These are phyloP conservation scores for Pseudochirops corinnae DNA, from an alignment of 2,797 vertebrate genomes.

Conservation along the genomic window DNA sequence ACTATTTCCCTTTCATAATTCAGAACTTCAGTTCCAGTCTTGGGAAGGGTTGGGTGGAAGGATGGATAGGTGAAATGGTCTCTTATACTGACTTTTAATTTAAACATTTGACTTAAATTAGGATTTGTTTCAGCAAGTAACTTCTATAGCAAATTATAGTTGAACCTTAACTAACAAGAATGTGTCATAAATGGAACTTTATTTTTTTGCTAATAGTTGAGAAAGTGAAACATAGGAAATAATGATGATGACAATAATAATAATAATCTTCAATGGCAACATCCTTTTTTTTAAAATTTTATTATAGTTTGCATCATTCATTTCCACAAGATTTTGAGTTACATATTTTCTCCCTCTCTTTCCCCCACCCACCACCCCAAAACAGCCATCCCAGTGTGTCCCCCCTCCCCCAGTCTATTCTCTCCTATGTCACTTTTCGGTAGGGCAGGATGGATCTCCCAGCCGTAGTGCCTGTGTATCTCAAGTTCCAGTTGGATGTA, in stretches of 20 bases:
- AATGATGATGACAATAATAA: background rate
- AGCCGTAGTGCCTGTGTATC: too few relatives aligned
- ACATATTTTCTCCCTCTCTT: too few relatives aligned
- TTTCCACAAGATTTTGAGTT: too few relatives aligned
- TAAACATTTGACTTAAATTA: background rate
- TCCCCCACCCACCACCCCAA: too few relatives aligned
- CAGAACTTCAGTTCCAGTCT: background rate
- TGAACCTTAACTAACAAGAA: background rate
- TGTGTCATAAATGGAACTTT: background rate
- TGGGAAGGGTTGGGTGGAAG: background rate
- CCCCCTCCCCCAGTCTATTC: too few relatives aligned
- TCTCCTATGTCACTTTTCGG: too few relatives aligned
- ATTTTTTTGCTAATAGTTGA: background rate
- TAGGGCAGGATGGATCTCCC: too few relatives aligned
- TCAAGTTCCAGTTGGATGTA: too few relatives aligned
- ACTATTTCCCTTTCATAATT: conserved; percentile 36
- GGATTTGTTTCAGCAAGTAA: background rate
- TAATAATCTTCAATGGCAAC: too few relatives aligned
- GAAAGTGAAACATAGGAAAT: background rate
- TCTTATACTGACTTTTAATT: background rate
- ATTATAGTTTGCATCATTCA: too few relatives aligned
- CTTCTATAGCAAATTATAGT: background rate
- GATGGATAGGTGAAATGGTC: background rate
- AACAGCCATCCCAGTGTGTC: too few relatives aligned
- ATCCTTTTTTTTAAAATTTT: too few relatives aligned